A percentile compares a stretch with the other conserved stretches of the same genome.
These are phyloP conservation scores for Rhogogaster chlorosoma DNA, from an alignment of 2,888 invertebrate genomes.

Conservation along the genomic window DNA sequence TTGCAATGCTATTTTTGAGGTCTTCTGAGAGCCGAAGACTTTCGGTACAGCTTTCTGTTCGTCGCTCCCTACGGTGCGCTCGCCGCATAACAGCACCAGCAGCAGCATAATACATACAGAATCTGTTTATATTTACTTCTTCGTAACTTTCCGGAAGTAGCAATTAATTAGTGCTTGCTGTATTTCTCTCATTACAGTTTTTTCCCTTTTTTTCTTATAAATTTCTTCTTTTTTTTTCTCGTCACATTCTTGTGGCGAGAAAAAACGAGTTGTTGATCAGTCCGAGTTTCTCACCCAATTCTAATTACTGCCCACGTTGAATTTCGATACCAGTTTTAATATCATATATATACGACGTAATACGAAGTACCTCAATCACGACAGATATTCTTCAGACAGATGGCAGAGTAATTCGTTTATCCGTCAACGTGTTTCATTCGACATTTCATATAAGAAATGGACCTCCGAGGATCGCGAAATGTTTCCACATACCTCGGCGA, in stretches of 20 bases:
- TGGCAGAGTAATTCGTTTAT: not conserved
- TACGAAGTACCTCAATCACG: not conserved
- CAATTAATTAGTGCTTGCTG: not conserved
- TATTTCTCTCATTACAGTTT: not conserved
- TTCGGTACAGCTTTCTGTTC: conserved; percentile 32
- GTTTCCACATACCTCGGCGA: not conserved
- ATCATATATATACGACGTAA: not conserved
- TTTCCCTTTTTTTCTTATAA: not conserved
- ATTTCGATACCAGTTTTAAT: conserved; percentile 31
- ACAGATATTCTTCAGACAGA: not conserved
- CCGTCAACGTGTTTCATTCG: not conserved
- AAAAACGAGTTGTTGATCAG: conserved; percentile 52
- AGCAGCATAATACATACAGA: not conserved
- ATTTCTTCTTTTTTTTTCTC: not conserved
- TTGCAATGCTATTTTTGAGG: conserved; percentile 46
- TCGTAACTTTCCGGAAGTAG: conserved; percentile 15
- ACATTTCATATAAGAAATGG: not conserved
- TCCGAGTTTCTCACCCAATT: conserved; percentile 29
- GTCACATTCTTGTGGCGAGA: not conserved
- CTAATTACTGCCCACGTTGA: conserved; percentile 27
- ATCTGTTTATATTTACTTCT: conserved; percentile 3
- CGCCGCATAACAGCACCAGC: not conserved
- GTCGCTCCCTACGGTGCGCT: not conserved
- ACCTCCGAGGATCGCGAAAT: not conserved
- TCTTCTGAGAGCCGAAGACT: conserved; percentile 17